These are phyloP conservation scores for Nemoura dubitans DNA, from an alignment of 2,888 invertebrate genomes.

Conservation along the genomic window DNA sequence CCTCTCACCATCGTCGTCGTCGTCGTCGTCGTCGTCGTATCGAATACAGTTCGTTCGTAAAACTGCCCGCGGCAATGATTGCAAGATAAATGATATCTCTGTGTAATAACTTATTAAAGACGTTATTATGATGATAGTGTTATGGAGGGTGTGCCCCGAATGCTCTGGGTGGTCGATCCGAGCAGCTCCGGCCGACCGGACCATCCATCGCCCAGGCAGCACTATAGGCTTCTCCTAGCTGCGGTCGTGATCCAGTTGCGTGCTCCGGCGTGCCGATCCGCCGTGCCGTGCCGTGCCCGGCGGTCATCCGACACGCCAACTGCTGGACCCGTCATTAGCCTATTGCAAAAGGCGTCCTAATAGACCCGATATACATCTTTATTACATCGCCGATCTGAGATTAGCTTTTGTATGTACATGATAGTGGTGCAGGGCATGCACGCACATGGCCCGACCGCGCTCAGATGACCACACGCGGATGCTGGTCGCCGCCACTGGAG, in stretches of 20 bases:
- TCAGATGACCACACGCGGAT: constrained; percentile 20
- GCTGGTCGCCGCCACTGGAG: constrained; percentile 1
- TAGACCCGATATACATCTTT: constrained; percentile 55
- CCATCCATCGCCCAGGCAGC: background rate
- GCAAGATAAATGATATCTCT: constrained; percentile 18
- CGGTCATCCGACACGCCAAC: constrained; percentile 59
- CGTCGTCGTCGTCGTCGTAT: background rate
- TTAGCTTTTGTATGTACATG: constrained; percentile 44
- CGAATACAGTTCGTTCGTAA: background rate
- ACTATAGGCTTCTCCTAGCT: background rate
- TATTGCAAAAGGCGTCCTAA: constrained; percentile 64
- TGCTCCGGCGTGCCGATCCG: constrained; percentile 51
- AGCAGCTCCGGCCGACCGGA: background rate
- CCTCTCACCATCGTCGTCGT: background rate
- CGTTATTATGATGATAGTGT: constrained; percentile 25
- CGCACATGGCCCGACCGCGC: background rate
- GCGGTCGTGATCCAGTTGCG: constrained; percentile 20
- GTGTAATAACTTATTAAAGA: constrained; percentile 23
- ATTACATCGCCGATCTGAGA: constrained; percentile 47
- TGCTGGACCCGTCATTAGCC: constrained; percentile 62
- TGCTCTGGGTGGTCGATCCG: constrained; percentile 44
- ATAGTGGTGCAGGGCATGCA: background rate
- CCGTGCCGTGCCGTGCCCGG: constrained; percentile 52
- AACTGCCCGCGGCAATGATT: background rate
- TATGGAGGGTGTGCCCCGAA: constrained; percentile 43